Conservation (phyloP, 2,888 invertebrate genomes). For the Fragum whitleyi region DNA sequence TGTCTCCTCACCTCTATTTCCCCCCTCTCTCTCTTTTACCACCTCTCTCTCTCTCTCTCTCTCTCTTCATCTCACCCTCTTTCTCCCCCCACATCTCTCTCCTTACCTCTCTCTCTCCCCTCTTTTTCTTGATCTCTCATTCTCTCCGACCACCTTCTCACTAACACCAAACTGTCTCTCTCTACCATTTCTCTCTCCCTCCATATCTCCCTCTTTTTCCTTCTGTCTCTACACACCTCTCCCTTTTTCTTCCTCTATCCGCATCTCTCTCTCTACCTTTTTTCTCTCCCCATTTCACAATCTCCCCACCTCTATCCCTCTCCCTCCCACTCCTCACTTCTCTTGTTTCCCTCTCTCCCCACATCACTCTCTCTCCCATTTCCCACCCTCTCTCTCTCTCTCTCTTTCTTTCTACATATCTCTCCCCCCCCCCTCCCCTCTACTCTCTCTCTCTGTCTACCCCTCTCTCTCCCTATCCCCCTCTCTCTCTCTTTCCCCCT, state of each 20-base stretch:
- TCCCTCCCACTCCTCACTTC: neutral
- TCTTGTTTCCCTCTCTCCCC: neutral
- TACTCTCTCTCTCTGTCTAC: neutral
- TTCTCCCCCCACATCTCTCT: too few species aligned
- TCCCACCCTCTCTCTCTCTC: conserved; percentile 11
- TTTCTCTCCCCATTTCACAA: neutral
- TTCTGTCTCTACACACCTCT: neutral
- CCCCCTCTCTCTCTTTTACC: neutral
- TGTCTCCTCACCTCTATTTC: neutral
- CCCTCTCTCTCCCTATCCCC: neutral
- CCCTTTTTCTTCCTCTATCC: neutral
- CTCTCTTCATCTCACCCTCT: too few species aligned
- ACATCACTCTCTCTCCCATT: neutral
- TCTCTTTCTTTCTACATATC: too few species aligned
- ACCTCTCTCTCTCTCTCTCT: too few species aligned
- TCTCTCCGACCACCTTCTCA: neutral
- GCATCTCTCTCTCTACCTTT: neutral
- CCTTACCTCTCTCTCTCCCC: too few species aligned
- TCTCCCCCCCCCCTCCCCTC: neutral
- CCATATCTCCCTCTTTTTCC: too few species aligned
- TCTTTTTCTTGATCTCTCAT: neutral
- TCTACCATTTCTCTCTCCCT: neutral
- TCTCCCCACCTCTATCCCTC: neutral
- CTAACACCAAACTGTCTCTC: neutral
- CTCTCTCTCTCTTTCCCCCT: conserved; percentile 8